These are phyloP conservation scores for Rhagoletis pomonella DNA, from an alignment of 1,140 invertebrate genomes.

Conservation along the genomic window DNA sequence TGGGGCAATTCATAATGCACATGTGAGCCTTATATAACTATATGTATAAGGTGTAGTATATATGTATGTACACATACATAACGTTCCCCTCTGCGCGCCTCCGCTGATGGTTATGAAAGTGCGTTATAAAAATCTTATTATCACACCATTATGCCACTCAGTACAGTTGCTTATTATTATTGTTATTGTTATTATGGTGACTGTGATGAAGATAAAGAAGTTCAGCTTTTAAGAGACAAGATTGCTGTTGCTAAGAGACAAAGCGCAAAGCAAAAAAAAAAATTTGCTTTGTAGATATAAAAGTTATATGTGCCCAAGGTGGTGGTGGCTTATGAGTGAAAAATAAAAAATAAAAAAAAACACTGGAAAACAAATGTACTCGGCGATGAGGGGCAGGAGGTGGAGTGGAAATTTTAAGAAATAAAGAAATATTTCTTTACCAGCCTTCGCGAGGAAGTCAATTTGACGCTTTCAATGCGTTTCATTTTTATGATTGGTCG, in stretches of 20 bases:
- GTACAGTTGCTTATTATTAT: slow-evolving; percentile 45
- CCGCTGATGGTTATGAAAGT: slow-evolving; percentile 34
- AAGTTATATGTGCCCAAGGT: not conserved
- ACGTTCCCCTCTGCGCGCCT: not conserved
- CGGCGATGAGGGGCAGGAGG: not conserved
- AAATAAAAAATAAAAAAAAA: not conserved
- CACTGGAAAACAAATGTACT: not conserved
- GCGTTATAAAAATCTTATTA: slow-evolving; percentile 49
- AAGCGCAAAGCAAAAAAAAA: not conserved
- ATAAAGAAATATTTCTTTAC: no score
- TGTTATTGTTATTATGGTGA: slow-evolving; percentile 36
- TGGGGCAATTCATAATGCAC: slow-evolving; percentile 31
- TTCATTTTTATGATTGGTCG: slow-evolving; percentile 18
- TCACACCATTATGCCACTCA: slow-evolving; percentile 48
- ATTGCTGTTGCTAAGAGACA: not conserved
- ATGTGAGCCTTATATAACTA: slow-evolving; percentile 44
- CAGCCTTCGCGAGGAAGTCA: not conserved
- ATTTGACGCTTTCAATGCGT: not conserved
- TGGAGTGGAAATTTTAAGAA: not conserved
- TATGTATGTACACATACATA: not conserved
- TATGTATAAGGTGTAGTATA: not conserved
- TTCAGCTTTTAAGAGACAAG: slow-evolving; percentile 24
- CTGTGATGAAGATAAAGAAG: slow-evolving; percentile 48
- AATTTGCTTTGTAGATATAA: not conserved
- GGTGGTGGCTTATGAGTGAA: not conserved